These are phyloP conservation scores for Bombus sylvicola DNA, from an alignment of 1,140 invertebrate species.

Conservation along the genomic window DNA sequence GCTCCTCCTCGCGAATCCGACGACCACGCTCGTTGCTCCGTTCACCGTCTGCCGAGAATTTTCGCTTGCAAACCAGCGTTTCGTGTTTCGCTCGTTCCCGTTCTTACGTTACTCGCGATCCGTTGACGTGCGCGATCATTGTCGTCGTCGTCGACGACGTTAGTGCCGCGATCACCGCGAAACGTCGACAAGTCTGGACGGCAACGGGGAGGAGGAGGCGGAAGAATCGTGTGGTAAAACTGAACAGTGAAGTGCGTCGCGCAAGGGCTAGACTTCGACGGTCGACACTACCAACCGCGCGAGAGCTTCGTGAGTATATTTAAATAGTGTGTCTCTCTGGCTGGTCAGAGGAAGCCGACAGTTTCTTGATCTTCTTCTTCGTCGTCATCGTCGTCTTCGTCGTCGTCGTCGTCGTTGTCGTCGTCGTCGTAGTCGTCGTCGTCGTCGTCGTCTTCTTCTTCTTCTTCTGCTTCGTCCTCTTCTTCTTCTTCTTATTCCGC, in stretches of 20 bases:
- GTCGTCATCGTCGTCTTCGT: conserved; percentile 10
- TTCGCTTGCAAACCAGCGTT: not conserved
- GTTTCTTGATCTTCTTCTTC: conserved; percentile 50
- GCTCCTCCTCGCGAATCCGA: not conserved
- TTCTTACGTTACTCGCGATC: not conserved
- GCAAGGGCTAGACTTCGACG: conserved; percentile 54
- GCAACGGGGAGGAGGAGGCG: conserved; percentile 4
- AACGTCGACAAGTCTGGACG: conserved; percentile 25
- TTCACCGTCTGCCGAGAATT: not conserved
- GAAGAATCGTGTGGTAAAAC: conserved; percentile 42
- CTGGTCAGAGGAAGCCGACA: conserved; percentile 64
- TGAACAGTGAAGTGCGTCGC: conserved; percentile 45
- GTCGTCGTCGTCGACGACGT: not conserved
- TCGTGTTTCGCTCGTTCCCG: not conserved
- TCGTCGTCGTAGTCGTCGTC: not conserved
- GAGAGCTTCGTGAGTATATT: conserved; percentile 65
- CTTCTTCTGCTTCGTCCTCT: conserved; percentile 3
- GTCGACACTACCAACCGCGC: conserved; percentile 43
- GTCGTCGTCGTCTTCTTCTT: not conserved
- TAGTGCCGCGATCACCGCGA: conserved; percentile 27
- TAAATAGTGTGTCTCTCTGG: conserved; percentile 65
- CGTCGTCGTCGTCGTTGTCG: not conserved
- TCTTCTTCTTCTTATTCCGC: conserved; percentile 18
- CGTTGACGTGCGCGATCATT: conserved; percentile 2
- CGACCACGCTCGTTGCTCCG: not conserved